phyloP scores from a whole-genome alignment of 2,113 vertebrate genomes.

The Mobula hypostoma region DNA sequence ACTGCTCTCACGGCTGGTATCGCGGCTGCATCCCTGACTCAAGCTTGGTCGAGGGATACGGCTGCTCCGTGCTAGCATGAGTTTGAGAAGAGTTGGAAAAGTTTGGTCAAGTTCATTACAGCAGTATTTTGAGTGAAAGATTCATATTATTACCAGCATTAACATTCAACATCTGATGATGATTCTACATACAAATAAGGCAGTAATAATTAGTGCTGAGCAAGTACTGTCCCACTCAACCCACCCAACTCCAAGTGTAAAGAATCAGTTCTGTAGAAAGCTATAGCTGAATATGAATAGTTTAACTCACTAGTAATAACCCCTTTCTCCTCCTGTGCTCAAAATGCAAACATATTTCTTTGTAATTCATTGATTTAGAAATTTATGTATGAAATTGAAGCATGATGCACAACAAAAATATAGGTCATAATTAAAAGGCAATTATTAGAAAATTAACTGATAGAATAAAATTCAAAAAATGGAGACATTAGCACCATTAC shows the following conservation, averaged over 20 bases:
- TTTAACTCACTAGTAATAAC: not conserved
- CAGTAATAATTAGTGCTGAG: not conserved
- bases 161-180: not conserved
- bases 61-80: constrained; percentile 98
- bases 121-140: not conserved
- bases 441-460: no score
- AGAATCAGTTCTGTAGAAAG: not conserved
- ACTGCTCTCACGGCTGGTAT: constrained; percentile 99
- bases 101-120: constrained; percentile 40
- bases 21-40: constrained; percentile 99
- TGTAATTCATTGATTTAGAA: not conserved
- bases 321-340: not conserved
- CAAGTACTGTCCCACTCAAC: no score
- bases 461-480: no score
- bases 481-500: no score
- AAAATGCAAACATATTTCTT: not conserved
- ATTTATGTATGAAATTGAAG: not conserved
- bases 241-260: not conserved
- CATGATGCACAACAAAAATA: not conserved
- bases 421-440: no score
- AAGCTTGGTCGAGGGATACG: constrained; percentile 98
- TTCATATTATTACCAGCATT: not conserved
- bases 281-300: not conserved
- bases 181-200: not conserved
- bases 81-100: constrained; percentile 86